Base-by-base conservation (phyloP, 53 echinoderm and acorn worm species). In the Holothuria leucospilota region DNA sequence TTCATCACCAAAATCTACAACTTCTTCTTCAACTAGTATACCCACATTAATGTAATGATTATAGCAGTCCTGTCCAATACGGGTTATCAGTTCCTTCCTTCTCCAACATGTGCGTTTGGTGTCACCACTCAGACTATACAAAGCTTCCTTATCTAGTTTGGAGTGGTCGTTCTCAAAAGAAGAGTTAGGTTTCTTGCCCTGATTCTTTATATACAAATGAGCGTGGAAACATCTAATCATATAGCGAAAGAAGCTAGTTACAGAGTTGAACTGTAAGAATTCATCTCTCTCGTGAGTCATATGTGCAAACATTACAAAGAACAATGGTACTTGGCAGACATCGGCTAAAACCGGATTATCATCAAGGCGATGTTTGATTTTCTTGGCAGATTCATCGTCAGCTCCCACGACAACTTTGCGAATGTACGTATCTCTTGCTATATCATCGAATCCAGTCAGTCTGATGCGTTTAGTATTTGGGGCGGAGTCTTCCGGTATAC, bases 241-340 rank as follows among this genome's bases (percentile, higher is more conserved):
- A 34, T 72, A 72, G 10, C 38, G 34, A 72, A 72, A 72, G 10
- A 72, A 72, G n/a, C 20, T 18, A 1, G 72, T 72, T 21, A 72
- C 72, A 30, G 72, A 72, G 40, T 72, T n/a, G 6, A 72, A 39
- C 6, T 72, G 0, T 2, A 39, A 20, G 16, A 4, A 23, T 14
- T 23, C 40, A 1, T 72, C 13, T 15, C 46, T 46, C 21, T 39
- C 46, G 20, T 41, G 46, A n/a, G 34, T 39, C 23, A 72, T 23
- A 14, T 72, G 72, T 4, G 46, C 72, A 39, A 41, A 72, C 38
- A 40, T 72, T 21, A 72, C 72, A 39, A 72, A 72, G 10, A 72
- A 72, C 3, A 72, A 72, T 6, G 72, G 72, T 39, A 72, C 72
- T 21, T 39, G 72, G 34, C 72, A 72, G 16, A 72, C n/a, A 8